phyloP scores from a whole-genome alignment of 2,797 vertebrate genomes.

The Oreochromis grahami region DNA sequence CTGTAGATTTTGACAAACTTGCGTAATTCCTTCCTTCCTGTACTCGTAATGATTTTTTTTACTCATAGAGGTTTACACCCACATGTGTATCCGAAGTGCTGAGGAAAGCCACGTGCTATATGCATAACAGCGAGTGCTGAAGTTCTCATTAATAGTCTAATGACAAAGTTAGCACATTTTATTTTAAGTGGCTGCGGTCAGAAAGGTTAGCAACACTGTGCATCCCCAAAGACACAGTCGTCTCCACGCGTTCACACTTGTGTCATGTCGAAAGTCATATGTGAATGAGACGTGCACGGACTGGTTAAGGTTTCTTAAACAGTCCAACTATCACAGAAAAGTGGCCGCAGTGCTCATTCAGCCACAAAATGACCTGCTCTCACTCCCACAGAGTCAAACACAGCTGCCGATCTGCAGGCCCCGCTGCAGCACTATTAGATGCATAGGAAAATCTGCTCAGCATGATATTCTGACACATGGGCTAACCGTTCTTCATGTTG shows the following conservation, averaged over 20 bases:
- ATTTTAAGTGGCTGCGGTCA: background rate
- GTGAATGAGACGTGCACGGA: background rate
- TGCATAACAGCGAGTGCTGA: background rate
- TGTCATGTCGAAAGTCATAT: background rate
- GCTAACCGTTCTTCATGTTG: background rate
- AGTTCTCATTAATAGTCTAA: background rate
- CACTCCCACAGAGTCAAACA: background rate
- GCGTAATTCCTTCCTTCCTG: background rate
- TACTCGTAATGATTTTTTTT: background rate
- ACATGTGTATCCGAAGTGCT: fast-evolving
- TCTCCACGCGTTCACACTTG: background rate
- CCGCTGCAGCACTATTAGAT: fast-evolving
- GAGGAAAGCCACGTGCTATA: background rate
- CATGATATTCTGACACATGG: background rate
- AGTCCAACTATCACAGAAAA: background rate
- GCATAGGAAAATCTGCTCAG: background rate
- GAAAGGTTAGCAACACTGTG: background rate
- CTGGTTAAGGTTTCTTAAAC: background rate
- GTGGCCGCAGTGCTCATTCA: background rate
- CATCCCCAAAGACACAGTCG: background rate
- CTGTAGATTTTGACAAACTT: background rate
- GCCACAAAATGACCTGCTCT: fast-evolving
- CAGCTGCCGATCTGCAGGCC: background rate
- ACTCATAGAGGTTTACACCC: background rate
- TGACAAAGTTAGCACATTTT: background rate